phyloP scores from a whole-genome alignment of 2,797 vertebrate species.

The Podarcis siculus region DNA sequence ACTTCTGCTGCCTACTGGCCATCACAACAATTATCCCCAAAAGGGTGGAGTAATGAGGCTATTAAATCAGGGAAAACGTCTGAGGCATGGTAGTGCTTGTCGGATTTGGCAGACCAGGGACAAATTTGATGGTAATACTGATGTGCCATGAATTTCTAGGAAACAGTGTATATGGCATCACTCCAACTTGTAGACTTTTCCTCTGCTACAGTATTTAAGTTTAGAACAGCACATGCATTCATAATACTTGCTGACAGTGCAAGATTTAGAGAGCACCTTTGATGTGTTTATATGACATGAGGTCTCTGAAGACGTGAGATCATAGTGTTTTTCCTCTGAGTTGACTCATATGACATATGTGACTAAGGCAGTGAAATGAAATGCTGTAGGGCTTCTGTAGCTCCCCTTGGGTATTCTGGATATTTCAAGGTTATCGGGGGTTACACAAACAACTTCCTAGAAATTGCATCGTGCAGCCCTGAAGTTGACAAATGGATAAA shows the following conservation, averaged over 20 bases:
- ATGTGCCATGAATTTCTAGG: background rate
- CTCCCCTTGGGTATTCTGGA: constrained; percentile 22
- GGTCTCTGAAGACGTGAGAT: background rate
- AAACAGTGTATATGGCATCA: background rate
- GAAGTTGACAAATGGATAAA: constrained; percentile 32
- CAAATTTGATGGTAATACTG: no score
- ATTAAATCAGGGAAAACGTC: background rate
- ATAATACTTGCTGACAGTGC: constrained; percentile 5
- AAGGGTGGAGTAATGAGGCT: background rate
- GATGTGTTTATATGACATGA: background rate
- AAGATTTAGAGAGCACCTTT: background rate
- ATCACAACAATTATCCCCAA: background rate
- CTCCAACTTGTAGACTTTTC: background rate
- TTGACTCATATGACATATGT: background rate
- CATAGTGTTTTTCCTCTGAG: background rate
- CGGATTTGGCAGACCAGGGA: background rate
- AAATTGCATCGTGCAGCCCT: constrained; percentile 36
- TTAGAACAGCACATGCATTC: background rate
- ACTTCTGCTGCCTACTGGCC: background rate
- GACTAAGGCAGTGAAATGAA: constrained; percentile 7
- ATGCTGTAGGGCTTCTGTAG: background rate
- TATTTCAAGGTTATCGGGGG: constrained; percentile 29
- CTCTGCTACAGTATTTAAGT: background rate
- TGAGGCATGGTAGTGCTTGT: background rate
- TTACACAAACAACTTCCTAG: constrained; percentile 18